These are phyloP conservation scores for Tinea semifulvella DNA, from an alignment of 2,888 invertebrate species.

Conservation along the genomic window DNA sequence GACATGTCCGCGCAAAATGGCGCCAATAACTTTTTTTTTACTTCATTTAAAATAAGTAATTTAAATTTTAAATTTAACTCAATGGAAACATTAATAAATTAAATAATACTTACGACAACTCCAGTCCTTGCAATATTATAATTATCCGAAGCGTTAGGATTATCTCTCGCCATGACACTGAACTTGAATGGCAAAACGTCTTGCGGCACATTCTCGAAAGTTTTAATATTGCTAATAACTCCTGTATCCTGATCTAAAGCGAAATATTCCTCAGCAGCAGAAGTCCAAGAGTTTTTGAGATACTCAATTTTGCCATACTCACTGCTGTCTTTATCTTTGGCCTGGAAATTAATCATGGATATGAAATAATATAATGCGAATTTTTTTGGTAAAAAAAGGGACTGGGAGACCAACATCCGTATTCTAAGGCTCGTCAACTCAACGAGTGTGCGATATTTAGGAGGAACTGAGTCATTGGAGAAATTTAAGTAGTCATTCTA, in stretches of 20 bases:
- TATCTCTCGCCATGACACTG: constrained; percentile 77
- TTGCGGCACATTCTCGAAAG: constrained; percentile 72
- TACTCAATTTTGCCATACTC: constrained; percentile 83
- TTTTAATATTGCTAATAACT: constrained; percentile 76
- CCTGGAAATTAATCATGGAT: constrained; percentile 62
- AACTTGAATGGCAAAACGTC: constrained; percentile 77
- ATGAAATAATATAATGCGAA: too few species aligned
- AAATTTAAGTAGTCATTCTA: too few species aligned
- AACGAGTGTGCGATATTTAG: too few species aligned
- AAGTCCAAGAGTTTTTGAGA: constrained; percentile 57
- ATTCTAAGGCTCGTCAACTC: too few species aligned
- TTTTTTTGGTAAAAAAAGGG: too few species aligned
- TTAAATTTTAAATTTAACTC: too few species aligned
- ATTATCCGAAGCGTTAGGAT: constrained; percentile 70
- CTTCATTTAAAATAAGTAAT: too few species aligned
- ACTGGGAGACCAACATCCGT: too few species aligned
- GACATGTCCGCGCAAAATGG: too few species aligned
- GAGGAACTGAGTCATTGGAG: too few species aligned
- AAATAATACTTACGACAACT: constrained; percentile 64
- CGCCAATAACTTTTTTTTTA: too few species aligned
- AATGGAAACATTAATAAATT: neutral
- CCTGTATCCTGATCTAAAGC: constrained; percentile 78
- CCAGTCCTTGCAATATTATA: constrained; percentile 71
- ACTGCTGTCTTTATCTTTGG: constrained; percentile 87
- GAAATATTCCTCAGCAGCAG: constrained; percentile 71